Base-by-base conservation (phyloP, 2,113 vertebrate species). In the Stigmatopora argus region DNA sequence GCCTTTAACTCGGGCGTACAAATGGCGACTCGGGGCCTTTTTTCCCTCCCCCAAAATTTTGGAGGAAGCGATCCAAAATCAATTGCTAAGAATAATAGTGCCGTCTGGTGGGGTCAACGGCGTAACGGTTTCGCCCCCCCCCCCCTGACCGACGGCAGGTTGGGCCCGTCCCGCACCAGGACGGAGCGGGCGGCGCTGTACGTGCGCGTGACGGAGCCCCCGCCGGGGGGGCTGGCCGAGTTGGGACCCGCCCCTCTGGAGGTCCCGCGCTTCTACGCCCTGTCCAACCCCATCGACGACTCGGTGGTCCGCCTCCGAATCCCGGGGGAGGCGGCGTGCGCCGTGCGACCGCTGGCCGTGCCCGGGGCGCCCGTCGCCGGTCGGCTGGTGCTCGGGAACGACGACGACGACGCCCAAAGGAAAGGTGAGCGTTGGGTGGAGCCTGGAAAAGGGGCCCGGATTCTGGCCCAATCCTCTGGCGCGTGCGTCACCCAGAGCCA, bases 91-190 rank as follows among this genome's bases (percentile, higher is more conserved):
- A n/a, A n/a, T n/a, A n/a, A n/a, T n/a, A n/a, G n/a, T n/a, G n/a
- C n/a, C n/a, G n/a, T n/a, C n/a, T n/a, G n/a, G n/a, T n/a, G n/a
- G n/a, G n/a, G n/a, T n/a, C n/a, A n/a, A n/a, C n/a, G n/a, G n/a
- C n/a, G n/a, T n/a, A n/a, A n/a, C n/a, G n/a, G n/a, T n/a, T n/a
- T n/a, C n/a, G n/a, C n/a, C n/a, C n/a, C n/a, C n/a, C n/a, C n/a
- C n/a, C n/a, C n/a, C n/a, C n/a, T n/a, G n/a, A n/a, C 26, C 26
- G 38, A 10, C 38, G 38, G 7, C 47, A 94, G 93, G 79, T 94
- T 94, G 87, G 86, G 87, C 49, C 83, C 90, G 55, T 86, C 80
- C 0, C 81, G 92, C 56, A 92, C 91, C 1, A 61, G 71, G 53
- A 63, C 78, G 83, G 89, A 92, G 84, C 86, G 52, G 1, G 72